Conservation (phyloP, 1,140 invertebrate genomes). For the Caenorhabditis tropicalis region DNA sequence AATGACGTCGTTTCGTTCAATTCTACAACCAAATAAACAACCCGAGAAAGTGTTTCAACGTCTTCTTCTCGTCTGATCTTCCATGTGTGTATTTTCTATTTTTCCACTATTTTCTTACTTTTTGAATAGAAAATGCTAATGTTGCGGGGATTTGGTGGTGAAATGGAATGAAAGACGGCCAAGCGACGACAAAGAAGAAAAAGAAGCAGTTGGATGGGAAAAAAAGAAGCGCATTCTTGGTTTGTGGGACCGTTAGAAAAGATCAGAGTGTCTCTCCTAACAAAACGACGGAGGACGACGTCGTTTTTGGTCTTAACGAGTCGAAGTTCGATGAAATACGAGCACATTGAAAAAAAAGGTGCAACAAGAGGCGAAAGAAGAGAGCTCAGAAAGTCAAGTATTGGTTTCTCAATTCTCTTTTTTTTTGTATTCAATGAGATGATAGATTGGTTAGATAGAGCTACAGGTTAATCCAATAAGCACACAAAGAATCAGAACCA, state of each 20-base stretch:
- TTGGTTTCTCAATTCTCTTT: neutral
- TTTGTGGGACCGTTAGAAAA: neutral
- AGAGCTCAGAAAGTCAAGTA: neutral
- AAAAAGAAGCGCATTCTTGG: neutral
- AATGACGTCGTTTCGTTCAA: neutral
- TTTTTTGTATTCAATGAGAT: neutral
- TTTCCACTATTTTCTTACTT: neutral
- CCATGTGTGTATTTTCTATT: neutral
- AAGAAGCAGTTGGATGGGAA: neutral
- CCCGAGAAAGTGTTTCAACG: neutral
- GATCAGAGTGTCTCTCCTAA: neutral
- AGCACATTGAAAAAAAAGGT: neutral
- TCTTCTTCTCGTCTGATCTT: neutral
- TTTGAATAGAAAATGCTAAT: conserved; percentile 39
- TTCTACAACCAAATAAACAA: neutral
- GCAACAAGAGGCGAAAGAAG: neutral
- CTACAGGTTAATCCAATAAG: conserved; percentile 41
- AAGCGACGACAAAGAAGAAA: neutral
- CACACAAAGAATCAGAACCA: conserved; percentile 25
- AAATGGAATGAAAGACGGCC: conserved; percentile 1
- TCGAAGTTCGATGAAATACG: conserved; percentile 43
- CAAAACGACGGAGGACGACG: neutral
- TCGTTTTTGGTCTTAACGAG: conserved; percentile 42
- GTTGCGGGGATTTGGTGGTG: conserved; percentile 29
- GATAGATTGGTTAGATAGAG: neutral